Percentiles rank a stretch among this genome's conserved stretches.
Evolutionary conservation across 2,888 invertebrate genomes (phyloP).

Genomic region (Electrophaes corylata): DNA sequence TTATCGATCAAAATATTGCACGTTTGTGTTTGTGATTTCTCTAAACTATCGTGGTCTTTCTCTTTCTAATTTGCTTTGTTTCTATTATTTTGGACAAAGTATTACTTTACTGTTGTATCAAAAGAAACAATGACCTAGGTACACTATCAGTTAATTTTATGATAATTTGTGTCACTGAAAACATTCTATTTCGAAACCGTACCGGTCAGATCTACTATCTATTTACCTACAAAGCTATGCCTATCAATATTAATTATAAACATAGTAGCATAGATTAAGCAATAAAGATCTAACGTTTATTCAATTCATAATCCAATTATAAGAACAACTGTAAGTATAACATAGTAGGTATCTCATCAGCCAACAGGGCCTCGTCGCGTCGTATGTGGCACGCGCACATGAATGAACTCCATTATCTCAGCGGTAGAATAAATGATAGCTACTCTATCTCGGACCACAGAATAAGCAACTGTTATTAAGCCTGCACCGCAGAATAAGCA

Average conservation of each 20-base stretch:
- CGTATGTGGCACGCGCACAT: constrained; percentile 29
- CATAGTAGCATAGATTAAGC: neutral
- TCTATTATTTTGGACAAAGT: no score
- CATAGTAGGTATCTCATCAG: constrained; percentile 1
- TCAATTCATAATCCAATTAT: constrained; percentile 17
- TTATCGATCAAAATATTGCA: no score
- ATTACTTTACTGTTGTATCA: no score
- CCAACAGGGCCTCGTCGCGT: no score
- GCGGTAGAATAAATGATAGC: constrained; percentile 14
- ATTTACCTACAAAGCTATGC: neutral
- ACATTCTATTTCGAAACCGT: no score
- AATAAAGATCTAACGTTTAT: constrained; percentile 10
- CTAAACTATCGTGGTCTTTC: no score
- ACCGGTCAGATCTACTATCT: no score
- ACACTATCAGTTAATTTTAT: no score
- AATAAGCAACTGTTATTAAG: constrained; percentile 38
- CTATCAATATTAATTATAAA: neutral
- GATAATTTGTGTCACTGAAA: no score
- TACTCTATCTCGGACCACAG: constrained; percentile 7
- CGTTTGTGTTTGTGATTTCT: no score
- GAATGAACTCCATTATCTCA: constrained; percentile 29
- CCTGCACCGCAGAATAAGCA: constrained; percentile 31
- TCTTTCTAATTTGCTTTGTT: no score
- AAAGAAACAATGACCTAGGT: no score
- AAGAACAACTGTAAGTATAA: constrained; percentile 10